Base-by-base conservation (phyloP, 1,140 invertebrate genomes). In the Hycleus cichorii region DNA sequence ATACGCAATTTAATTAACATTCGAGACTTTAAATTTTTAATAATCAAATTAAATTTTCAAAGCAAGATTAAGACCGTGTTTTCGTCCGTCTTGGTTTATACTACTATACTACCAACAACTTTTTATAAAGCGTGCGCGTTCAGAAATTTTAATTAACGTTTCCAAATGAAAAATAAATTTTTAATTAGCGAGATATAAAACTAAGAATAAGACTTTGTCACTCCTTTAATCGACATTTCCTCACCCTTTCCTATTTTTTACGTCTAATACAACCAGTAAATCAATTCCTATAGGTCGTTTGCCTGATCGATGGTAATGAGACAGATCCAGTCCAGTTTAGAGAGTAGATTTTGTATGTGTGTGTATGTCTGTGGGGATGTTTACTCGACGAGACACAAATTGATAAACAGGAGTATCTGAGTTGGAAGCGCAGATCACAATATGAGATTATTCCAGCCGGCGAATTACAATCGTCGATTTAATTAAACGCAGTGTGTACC, bases 21-120 rank as follows among this genome's bases (percentile, higher is more conserved):
- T 66, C 65, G 64, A 66, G 66, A 68, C 68, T 66, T 68, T 67
- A 66, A 68, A 68, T 68, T 70, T 70, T 68, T 70, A 70, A 70
- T 70, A 70, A 67, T 68, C 59, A 67, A 70, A 70, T 69, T 69
- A 66, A 66, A 69, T 64, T 68, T 69, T 64, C 62, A 63, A 64
- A 59, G 62, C 55, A 58, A 64, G 65, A 69, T 67, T 69, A 67
- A 69, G 64, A 60, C 59, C 32, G 32, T 62, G 64, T 63, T 64
- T 64, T 65, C 58, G 59, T 59, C 56, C 55, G 61, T 59, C 56
- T 64, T 64, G 54, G 58, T 58, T 64, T 60, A 57, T 18, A 32
- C 56, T 48, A 58, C 54, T 32, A 4, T 32, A 32, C 32, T 18
- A 18, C 18, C 18, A 18, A 60, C 55, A 58, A 57, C 45, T 60